phyloP scores from a whole-genome alignment of 2,888 invertebrate species.

The Aethes cnicana region DNA sequence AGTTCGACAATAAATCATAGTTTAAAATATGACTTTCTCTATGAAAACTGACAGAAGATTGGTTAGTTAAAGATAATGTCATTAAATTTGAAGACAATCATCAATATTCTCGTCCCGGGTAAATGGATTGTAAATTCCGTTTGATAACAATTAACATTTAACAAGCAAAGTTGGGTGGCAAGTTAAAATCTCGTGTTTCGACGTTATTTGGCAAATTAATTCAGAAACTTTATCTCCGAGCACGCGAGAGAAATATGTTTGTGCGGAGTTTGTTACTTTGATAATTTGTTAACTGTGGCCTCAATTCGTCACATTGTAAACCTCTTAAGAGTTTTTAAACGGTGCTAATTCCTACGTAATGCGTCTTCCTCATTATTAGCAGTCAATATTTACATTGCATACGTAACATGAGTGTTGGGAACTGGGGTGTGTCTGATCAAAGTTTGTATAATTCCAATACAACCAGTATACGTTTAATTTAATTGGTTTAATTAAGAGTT shows the following conservation, averaged over 20 bases:
- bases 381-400: neutral
- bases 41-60: neutral
- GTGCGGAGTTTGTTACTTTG: slow-evolving; percentile 61
- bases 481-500: too few relatives aligned
- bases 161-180: slow-evolving; percentile 70
- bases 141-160: slow-evolving; percentile 75
- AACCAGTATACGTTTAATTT: too few relatives aligned
- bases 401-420: too few relatives aligned
- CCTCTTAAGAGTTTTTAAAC: slow-evolving; percentile 37
- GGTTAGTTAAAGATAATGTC: slow-evolving; percentile 11
- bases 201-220: slow-evolving; percentile 78
- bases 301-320: slow-evolving; percentile 39
- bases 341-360: neutral
- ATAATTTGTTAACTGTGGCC: slow-evolving; percentile 39
- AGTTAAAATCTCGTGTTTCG: slow-evolving; percentile 76
- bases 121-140: slow-evolving; percentile 47
- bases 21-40: too few relatives aligned
- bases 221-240: slow-evolving; percentile 70
- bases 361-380: neutral
- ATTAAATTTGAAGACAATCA: slow-evolving; percentile 16
- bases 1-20: too few relatives aligned
- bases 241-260: slow-evolving; percentile 72
- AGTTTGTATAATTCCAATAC: too few relatives aligned
- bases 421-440: too few relatives aligned
- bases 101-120: slow-evolving; percentile 27